Conservation (phyloP, 30 jellyfish, hydroid and myxozoan genomes). For the Calvadosia cruxmelitensis region DNA sequence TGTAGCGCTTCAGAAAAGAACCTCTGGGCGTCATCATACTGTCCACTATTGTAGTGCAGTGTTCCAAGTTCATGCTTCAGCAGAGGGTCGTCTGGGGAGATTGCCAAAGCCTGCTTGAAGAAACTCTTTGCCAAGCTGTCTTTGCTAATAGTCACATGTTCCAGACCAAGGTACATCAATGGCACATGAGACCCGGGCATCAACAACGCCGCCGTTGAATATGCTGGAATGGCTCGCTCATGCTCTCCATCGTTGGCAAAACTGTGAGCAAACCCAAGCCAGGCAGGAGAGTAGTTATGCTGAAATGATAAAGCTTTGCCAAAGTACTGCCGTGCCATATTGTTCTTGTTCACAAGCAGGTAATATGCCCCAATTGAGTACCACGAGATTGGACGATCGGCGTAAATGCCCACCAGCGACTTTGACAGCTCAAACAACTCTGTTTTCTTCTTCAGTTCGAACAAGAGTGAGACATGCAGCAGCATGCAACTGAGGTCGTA, state of each 20-base stretch:
- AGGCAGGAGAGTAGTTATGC: conserved; percentile 74
- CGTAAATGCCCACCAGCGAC: conserved; percentile 48
- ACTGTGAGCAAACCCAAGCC: conserved; percentile 98
- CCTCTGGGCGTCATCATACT: conserved; percentile 53
- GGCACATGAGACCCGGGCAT: conserved; percentile 98
- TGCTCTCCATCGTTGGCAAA: conserved; percentile 90
- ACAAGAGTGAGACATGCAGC: conserved; percentile 60
- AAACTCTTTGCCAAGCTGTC: conserved; percentile 55
- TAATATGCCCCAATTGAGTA: conserved; percentile 83
- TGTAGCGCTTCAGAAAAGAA: conserved; percentile 46
- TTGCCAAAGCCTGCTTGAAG: conserved; percentile 62
- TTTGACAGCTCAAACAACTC: conserved; percentile 68
- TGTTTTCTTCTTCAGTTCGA: conserved; percentile 54
- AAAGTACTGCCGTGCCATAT: conserved; percentile 73
- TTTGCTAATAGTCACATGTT: conserved; percentile 54
- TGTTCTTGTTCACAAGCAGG: conserved; percentile 50
- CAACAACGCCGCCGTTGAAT: conserved; percentile 59
- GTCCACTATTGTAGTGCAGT: conserved; percentile 64
- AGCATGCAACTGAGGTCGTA: conserved; percentile 78
- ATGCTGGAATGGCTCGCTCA: conserved; percentile 91
- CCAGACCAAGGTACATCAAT: conserved; percentile 52
- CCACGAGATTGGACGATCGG: conserved; percentile 80
- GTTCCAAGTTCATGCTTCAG: conserved; percentile 75
- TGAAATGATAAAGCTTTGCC: conserved; percentile 78
- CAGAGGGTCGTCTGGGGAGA: conserved; percentile 83